Evolutionary conservation across 2,888 invertebrate genomes (phyloP).

Genomic region (Scrobipalpa costella): DNA sequence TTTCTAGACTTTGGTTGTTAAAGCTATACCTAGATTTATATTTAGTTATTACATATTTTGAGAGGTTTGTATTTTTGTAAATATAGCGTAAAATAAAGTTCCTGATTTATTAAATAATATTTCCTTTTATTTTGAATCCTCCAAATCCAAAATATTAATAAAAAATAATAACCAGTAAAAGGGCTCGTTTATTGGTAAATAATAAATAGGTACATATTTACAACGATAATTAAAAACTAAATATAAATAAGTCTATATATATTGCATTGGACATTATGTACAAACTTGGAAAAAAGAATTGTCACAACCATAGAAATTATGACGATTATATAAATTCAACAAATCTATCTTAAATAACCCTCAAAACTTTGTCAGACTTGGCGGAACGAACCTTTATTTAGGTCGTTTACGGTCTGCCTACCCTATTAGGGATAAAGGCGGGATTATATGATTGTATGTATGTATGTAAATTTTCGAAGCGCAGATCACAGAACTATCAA

Average conservation of each 20-base stretch:
- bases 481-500: no score
- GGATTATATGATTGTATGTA: no score
- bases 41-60: slow-evolving; percentile 65
- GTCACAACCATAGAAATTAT: no score
- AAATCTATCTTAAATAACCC: no score
- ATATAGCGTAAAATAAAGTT: slow-evolving; percentile 77
- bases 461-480: no score
- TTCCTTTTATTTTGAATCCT: not conserved
- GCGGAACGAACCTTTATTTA: no score
- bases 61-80: slow-evolving; percentile 77
- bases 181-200: slow-evolving; percentile 19
- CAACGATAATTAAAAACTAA: not conserved
- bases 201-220: slow-evolving; percentile 8
- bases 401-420: no score
- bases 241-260: not conserved
- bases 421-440: no score
- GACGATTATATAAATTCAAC: no score
- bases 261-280: slow-evolving; percentile 81
- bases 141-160: not conserved
- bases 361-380: no score
- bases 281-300: slow-evolving; percentile 52
- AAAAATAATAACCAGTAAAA: not conserved
- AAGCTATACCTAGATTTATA: slow-evolving; percentile 54
- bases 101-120: slow-evolving; percentile 64
- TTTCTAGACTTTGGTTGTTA: slow-evolving; percentile 56